Base-by-base conservation (phyloP, 2,888 invertebrate genomes). In the Pseudanteris insignis region DNA sequence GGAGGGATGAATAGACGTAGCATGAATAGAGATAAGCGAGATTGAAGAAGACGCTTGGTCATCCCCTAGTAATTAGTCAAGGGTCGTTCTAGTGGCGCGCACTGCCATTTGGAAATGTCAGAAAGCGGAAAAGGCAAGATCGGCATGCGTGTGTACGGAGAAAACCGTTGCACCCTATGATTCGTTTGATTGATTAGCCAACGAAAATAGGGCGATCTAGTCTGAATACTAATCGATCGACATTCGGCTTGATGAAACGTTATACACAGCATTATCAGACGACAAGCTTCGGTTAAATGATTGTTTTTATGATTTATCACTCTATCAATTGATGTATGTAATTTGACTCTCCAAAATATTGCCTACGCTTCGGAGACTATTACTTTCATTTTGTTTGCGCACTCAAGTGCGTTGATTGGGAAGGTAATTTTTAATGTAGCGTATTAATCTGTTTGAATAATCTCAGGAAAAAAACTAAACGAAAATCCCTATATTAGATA, bases 41-140 rank as follows among this genome's bases (percentile, higher is more conserved):
- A 75, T 41, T 15, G 30, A 47, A 33, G 63, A 41, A 58, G 63
- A 43, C 25, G 63, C 63, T 63, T 73, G 76, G 77, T 79, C 79
- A 79, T 78, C 73, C 77, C 72, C 63, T 40, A 70, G 72, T 76
- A 78, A 79, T 79, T 78, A 79, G 78, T 79, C 74, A 78, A 77
- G 77, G 75, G 75, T 73, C 69, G 73, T 64, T 67, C 62, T 68
- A 71, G 71, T 68, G 67, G 67, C 64, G 64, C 55, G 53, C 64
- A 37, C 36, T 47, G 34, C 58, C 58, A 63, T 53, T 60, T 48
- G 53, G 64, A 54, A 59, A 57, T 36, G 57, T 60, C 60, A 60
- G 48, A 48, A 64, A 60, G 60, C 64, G 57, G 60, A 53, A 60
- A 64, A 60, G 60, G 57, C 57, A 32, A 53, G 57, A 44, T 60